Evolutionary conservation across 2,888 invertebrate species (phyloP).

Genomic region (Dynastes maya): DNA sequence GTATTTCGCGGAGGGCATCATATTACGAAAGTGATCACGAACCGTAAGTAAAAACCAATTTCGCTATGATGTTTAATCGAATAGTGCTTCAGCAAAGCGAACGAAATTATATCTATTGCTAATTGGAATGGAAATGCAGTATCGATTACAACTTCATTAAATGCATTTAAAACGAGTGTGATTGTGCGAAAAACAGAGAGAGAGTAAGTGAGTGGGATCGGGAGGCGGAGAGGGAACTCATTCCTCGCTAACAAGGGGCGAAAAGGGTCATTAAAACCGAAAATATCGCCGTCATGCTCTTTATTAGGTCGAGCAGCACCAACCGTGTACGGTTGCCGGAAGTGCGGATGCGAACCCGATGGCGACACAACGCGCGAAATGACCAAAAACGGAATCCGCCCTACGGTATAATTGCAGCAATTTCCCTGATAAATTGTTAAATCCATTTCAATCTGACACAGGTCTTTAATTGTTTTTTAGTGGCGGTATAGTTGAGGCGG

Average conservation of each 20-base stretch:
- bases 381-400: constrained; percentile 25
- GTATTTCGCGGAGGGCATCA: too few species aligned
- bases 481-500: not conserved
- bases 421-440: constrained; percentile 37
- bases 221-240: too few species aligned
- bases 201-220: too few species aligned
- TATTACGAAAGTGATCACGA: too few species aligned
- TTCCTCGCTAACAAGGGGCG: constrained; percentile 5
- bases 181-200: not conserved
- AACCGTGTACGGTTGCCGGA: not conserved
- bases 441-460: constrained; percentile 38
- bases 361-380: not conserved
- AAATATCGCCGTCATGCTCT: not conserved
- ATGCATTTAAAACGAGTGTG: constrained; percentile 1
- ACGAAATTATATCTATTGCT: not conserved
- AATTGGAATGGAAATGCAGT: constrained; percentile 13
- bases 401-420: constrained; percentile 26
- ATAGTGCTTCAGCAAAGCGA: too few species aligned
- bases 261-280: constrained; percentile 8
- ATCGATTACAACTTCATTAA: constrained; percentile 20
- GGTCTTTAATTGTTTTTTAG: constrained; percentile 28
- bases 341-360: not conserved
- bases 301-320: constrained; percentile 4
- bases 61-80: too few species aligned
- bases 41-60: too few species aligned